phyloP scores from a whole-genome alignment of 2,888 invertebrate species.

The Hypsopygia costalis region DNA sequence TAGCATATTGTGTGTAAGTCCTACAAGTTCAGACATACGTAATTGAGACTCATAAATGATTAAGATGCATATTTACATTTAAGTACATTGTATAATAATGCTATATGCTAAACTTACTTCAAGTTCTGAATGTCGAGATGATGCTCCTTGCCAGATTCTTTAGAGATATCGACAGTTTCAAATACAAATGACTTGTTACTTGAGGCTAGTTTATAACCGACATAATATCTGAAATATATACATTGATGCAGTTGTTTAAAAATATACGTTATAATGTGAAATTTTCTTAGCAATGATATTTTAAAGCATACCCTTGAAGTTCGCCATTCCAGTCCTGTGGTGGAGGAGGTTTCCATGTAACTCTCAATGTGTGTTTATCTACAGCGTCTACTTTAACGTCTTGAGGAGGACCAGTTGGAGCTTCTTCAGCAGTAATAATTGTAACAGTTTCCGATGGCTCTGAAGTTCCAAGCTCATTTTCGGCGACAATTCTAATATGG shows the following conservation, averaged over 20 bases:
- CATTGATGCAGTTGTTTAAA: background rate
- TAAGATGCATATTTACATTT: no score
- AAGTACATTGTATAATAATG: no score
- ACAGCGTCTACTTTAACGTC: constrained; percentile 92
- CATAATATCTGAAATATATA: constrained; percentile 87
- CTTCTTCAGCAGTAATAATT: constrained; percentile 97
- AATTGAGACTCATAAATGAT: background rate
- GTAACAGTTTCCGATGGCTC: constrained; percentile 95
- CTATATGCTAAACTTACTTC: constrained; percentile 71
- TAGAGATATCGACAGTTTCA: constrained; percentile 94
- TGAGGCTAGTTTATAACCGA: constrained; percentile 92
- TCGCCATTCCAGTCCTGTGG: constrained; percentile 96
- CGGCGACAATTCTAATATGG: constrained; percentile 94
- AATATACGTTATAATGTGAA: no score
- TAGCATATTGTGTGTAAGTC: constrained; percentile 97
- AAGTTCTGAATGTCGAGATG: constrained; percentile 90
- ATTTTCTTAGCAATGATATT: background rate
- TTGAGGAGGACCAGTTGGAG: constrained; percentile 90
- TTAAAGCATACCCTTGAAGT: constrained; percentile 78
- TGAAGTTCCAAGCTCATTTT: constrained; percentile 96
- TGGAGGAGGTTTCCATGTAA: constrained; percentile 95
- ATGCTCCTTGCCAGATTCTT: constrained; percentile 95
- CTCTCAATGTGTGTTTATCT: constrained; percentile 92
- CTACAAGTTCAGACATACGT: constrained; percentile 52
- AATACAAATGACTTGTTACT: constrained; percentile 93